A percentile compares a stretch with the other conserved stretches of the same genome.
Conservation (phyloP, 2,888 invertebrate species). For the Oligia strigilis region DNA sequence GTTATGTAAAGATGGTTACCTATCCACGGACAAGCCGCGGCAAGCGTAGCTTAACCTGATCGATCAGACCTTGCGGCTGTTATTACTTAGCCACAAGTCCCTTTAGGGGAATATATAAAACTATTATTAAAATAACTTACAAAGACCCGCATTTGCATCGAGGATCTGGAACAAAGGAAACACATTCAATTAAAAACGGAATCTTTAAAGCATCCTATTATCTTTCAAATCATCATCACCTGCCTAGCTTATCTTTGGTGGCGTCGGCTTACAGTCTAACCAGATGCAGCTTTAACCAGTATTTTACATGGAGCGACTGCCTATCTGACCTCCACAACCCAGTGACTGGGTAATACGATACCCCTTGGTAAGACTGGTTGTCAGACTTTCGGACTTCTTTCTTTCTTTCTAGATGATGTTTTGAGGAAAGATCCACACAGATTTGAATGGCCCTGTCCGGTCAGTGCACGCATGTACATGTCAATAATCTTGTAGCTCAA, state of each 20-base stretch:
- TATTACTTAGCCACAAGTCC: too few relatives aligned
- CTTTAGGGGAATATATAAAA: background rate
- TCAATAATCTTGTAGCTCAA: background rate
- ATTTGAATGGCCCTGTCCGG: background rate
- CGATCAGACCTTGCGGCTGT: too few relatives aligned
- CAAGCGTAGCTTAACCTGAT: too few relatives aligned
- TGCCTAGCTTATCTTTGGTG: background rate
- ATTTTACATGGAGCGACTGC: background rate
- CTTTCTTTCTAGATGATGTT: too few relatives aligned
- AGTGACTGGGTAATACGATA: background rate
- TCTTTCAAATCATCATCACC: background rate
- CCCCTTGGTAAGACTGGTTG: background rate
- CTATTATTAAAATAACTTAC: slow-evolving; percentile 16
- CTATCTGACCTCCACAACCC: background rate
- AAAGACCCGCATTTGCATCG: slow-evolving; percentile 2
- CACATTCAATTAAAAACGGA: background rate
- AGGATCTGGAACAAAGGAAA: slow-evolving; percentile 33
- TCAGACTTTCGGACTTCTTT: too few relatives aligned
- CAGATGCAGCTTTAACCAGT: background rate
- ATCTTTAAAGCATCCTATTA: background rate
- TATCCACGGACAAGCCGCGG: too few relatives aligned
- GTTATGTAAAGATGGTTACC: too few relatives aligned
- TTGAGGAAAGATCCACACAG: background rate
- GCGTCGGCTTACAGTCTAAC: background rate
- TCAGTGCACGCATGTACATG: background rate